Base-by-base conservation (phyloP, 2,797 vertebrate genomes). In the Mormyrus hasselquistii region DNA sequence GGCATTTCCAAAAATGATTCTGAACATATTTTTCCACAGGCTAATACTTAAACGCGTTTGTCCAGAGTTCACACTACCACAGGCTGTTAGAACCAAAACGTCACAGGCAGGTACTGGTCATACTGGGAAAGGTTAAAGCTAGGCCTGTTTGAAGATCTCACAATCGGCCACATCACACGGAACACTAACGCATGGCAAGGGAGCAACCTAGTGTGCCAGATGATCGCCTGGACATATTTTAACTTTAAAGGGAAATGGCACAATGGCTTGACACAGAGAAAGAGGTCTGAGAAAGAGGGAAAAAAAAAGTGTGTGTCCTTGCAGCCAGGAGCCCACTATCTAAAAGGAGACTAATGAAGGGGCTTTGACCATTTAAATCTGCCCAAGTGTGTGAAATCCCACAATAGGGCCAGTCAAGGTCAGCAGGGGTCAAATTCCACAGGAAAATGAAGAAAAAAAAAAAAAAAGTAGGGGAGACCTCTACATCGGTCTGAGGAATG, bases 371-470 rank as follows among this genome's bases (percentile, higher is more conserved):
- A 96, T 96, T 95, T 92, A 95, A 93, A 94, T 50, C 93, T 93
- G 92, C 91, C 93, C 94, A 95, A 94, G 95, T 95, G 95, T 95
- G 95, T 91, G 94, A 95, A 95, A 95, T 94, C 94, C 93, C 92
- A 88, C 88, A 88, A 93, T 93, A 93, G 92, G 95, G 92, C 93
- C 91, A 87, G 93, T 95, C 94, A 94, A 95, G 94, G 93, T 94
- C 94, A 92, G 89, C 89, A 95, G 79, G 92, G 96, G 95, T 96
- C 95, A 96, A 93, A 96, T 96, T 96, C 96, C 95, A 92, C 92
- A 91, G 93, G 84, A 91, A 91, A 93, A 94, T 79, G 91, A 89
- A 47, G 4, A 47, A 47, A 59, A 59, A 22, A 85, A 44, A 44
- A 19, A 47, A 47, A 50, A 49, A 85, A 52, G 10, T 29, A 89